These are phyloP conservation scores for Prolemur simus DNA, from an alignment of 2,113 vertebrate species.

Conservation along the genomic window DNA sequence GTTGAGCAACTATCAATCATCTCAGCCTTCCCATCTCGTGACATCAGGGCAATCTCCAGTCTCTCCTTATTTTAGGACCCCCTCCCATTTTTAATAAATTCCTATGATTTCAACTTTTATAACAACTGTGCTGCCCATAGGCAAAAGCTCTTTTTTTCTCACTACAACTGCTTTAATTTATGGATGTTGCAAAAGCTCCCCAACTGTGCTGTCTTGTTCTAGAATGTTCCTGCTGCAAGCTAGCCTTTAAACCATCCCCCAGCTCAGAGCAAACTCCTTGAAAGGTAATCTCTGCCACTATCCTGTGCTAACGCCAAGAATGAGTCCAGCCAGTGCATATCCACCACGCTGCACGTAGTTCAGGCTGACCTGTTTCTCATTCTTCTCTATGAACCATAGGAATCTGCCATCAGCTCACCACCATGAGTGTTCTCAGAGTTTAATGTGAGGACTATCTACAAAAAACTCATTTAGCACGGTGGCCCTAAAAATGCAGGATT, in stretches of 20 bases:
- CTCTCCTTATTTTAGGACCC: background rate
- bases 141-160: background rate
- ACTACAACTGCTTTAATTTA: background rate
- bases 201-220: background rate
- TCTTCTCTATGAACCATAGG: too few relatives aligned
- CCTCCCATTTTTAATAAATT: too few relatives aligned
- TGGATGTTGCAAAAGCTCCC: background rate
- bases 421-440: background rate
- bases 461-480: too few relatives aligned
- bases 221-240: background rate
- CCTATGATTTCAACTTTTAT: background rate
- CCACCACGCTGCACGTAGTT: background rate
- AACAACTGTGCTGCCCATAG: accelerated
- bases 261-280: background rate
- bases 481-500: background rate
- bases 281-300: background rate
- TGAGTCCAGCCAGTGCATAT: accelerated
- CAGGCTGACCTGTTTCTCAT: background rate
- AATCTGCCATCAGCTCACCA: background rate
- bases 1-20: background rate
- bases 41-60: background rate
- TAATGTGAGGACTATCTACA: background rate
- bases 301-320: accelerated
- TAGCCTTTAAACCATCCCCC: background rate
- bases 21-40: background rate